Evolutionary conservation across 2,113 vertebrate genomes (phyloP), one percentile per base, ranked within the genome.

Genomic region (Neopipo cinnamomea): DNA sequence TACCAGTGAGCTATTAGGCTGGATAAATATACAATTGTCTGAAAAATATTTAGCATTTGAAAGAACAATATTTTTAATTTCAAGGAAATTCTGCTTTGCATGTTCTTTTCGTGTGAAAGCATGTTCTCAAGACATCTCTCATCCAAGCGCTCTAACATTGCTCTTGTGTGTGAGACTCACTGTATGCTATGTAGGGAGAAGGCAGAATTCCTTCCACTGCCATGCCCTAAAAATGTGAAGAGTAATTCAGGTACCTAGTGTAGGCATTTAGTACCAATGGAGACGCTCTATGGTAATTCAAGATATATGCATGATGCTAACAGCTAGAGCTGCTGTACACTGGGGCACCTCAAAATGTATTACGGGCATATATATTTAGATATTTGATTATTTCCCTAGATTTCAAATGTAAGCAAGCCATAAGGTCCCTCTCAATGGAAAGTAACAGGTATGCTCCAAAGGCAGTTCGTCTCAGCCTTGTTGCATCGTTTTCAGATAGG

Each of bases 131-230:
- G 49, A n/a, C 4, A 31, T 28, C 14, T 88, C 30, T 59, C 21
- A 20, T 44, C 17, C 19, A 41, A 91, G 11, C 1, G 2, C 23
- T 79, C 9, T 59, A 82, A 27, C 33, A 18, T 1, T 44, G n/a
- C 4, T 2, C 3, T 27, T 66, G 2, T 44, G 4, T 0, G 0
- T 56, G 65, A 76, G 6, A 61, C n/a, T 78, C n/a, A 37, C 5
- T 52, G 7, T 9, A 9, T 53, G 19, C 9, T 63, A 2, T 0
- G 0, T 35, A 14, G 30, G 44, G 44, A 59, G 5, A 24, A 67
- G 9, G 25, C 61, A 50, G 25, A 53, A 31, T 52, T 44, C 46
- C 13, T 87, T 91, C 27, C 61, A 12, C 8, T 24, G 23, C 27
- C 10, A 3, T n/a, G 14, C 20, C 30, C 37, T 71, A 71, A 89